Evolutionary conservation across 2,113 vertebrate species (phyloP).

Genomic region (Fulica atra): DNA sequence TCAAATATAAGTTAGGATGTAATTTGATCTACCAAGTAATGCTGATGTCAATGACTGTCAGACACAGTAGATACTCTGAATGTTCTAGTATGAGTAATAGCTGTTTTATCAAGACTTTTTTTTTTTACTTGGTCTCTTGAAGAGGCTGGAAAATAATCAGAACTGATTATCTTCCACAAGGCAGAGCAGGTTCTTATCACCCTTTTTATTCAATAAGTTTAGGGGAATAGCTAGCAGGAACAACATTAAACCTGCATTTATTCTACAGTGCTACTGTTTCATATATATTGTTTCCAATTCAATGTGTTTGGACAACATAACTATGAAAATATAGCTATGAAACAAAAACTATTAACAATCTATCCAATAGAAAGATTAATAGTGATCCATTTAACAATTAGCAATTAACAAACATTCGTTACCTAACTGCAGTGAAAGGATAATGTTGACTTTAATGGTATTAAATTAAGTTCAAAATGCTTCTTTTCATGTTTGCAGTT

Average conservation of each 20-base stretch:
- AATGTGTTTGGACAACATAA: not conserved
- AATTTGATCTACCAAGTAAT: not conserved
- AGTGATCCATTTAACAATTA: not conserved
- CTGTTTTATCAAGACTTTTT: not conserved
- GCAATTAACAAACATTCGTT: not conserved
- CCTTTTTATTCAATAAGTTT: not conserved
- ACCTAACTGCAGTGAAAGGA: not conserved
- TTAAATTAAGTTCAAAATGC: not conserved
- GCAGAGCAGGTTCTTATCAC: not conserved
- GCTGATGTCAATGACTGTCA: not conserved
- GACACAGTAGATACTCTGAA: not conserved
- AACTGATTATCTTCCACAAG: not conserved
- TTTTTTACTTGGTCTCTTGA: not conserved
- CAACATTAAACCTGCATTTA: not conserved
- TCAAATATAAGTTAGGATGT: not conserved
- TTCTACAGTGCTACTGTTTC: not conserved
- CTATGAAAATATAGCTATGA: not conserved
- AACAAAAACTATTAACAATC: not conserved
- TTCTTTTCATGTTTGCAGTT: not conserved
- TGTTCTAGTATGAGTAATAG: not conserved
- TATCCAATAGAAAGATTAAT: not conserved
- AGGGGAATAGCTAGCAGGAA: not conserved
- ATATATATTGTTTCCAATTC: not conserved
- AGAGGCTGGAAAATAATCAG: not conserved
- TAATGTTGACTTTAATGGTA: not conserved